These are phyloP conservation scores for Heliconius erato DNA, from an alignment of 2,888 invertebrate genomes.

Conservation along the genomic window DNA sequence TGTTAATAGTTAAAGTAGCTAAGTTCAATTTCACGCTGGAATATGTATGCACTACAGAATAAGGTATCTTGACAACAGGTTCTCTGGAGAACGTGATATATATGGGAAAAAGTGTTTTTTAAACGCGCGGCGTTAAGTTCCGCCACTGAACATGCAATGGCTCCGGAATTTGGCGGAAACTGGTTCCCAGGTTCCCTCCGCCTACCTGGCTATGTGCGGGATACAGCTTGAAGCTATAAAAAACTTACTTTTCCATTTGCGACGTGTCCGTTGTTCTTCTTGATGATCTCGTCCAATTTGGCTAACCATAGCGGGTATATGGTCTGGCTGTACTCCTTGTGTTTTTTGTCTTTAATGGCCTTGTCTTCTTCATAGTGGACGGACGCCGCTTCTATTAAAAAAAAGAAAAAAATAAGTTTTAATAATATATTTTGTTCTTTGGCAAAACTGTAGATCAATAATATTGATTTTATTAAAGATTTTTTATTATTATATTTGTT, in stretches of 20 bases:
- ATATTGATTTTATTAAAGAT: too few species aligned
- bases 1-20: not conserved
- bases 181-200: not conserved
- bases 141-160: too few species aligned
- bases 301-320: slow-evolving; percentile 82
- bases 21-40: not conserved
- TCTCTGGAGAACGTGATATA: too few species aligned
- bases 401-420: not conserved
- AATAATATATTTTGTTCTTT: not conserved
- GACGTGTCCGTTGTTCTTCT: slow-evolving; percentile 86
- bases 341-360: slow-evolving; percentile 81
- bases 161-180: too few species aligned
- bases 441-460: too few species aligned
- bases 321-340: slow-evolving; percentile 76
- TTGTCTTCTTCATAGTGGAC: slow-evolving; percentile 83
- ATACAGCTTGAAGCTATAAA: not conserved
- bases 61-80: too few species aligned
- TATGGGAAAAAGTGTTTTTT: too few species aligned
- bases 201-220: not conserved
- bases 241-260: slow-evolving; percentile 80
- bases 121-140: too few species aligned
- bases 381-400: slow-evolving; percentile 67
- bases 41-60: not conserved
- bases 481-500: too few species aligned
- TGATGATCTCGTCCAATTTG: slow-evolving; percentile 84